Base-by-base conservation (phyloP, 2,888 invertebrate species). In the Dynastes maya region DNA sequence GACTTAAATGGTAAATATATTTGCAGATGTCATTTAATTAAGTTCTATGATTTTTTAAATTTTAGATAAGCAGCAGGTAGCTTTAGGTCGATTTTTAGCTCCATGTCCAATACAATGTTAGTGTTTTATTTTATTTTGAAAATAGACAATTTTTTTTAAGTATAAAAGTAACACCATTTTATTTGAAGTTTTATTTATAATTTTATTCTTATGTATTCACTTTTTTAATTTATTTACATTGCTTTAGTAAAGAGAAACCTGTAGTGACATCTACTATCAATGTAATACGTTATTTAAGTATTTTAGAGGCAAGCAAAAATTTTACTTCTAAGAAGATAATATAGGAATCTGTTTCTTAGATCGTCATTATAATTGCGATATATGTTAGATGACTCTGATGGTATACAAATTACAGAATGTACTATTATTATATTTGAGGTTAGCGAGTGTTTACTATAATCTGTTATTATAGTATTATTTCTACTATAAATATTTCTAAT, bases 41-140 rank as follows among this genome's bases (percentile, higher is more conserved):
- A 32, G 13, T 9, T n/a, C 9, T 55, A 13, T 8, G 55, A 32
- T 3, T n/a, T 9, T 37, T n/a, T 53, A 8, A 13, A n/a, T 37
- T 71, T n/a, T 11, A 71, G 71, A 11, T 55, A 13, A 55, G 32
- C 29, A 68, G 2, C 67, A 55, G 32, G 11, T n/a, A n/a, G n/a
- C 16, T 55, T 32, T 71, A 22, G 16, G 45, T 8, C 13, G 65
- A 45, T 67, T 67, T 67, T 67, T 67, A 40, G 45, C 65, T 37
- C 65, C 40, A n/a, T 40, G 65, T 45, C 65, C 65, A 22, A 16
- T 22, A 3, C 40, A n/a, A 67, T 67, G 65, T 67, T 67, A 67
- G 45, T 45, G 16, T 37, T 6, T 27, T 29, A 61, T 67, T 16
- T 45, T 45, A 40, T n/a, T 45, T 8, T 45, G 45, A 8, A 40